A percentile compares a stretch with the other conserved stretches of the same genome.
Evolutionary conservation across 2,888 invertebrate species (phyloP).

Genomic region (Fissipunctia ypsillon): DNA sequence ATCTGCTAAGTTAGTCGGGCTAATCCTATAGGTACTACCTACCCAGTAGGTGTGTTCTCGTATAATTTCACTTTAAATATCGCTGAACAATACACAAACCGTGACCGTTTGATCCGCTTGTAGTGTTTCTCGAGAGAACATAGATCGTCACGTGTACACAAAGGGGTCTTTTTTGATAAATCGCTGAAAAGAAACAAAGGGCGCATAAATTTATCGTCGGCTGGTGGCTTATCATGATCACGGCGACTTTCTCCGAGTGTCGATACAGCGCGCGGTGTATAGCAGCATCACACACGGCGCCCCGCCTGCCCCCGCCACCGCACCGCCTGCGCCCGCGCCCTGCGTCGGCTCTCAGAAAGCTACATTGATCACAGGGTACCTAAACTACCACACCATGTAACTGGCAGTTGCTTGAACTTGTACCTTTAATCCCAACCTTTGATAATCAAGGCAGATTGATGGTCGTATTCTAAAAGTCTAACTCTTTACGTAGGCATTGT

Average conservation of each 20-base stretch:
- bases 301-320: constrained; percentile 47
- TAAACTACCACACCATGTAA: constrained; percentile 31
- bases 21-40: constrained; percentile 22
- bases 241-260: constrained; percentile 86
- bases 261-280: constrained; percentile 70
- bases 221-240: constrained; percentile 86
- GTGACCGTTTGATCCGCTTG: constrained; percentile 77
- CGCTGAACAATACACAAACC: constrained; percentile 56
- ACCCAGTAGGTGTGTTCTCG: constrained; percentile 21
- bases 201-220: constrained; percentile 87
- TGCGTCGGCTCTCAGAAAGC: constrained; percentile 62
- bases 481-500: not conserved
- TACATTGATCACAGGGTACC: constrained; percentile 58
- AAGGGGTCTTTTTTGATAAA: constrained; percentile 85
- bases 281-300: constrained; percentile 69
- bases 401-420: constrained; percentile 48
- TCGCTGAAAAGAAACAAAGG: constrained; percentile 89
- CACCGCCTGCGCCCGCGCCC: constrained; percentile 44
- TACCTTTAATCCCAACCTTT: constrained; percentile 50
- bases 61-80: constrained; percentile 46
- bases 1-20: constrained; percentile 38
- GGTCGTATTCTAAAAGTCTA: constrained; percentile 17
- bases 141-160: constrained; percentile 67
- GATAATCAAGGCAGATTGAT: constrained; percentile 44
- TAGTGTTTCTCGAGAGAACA: constrained; percentile 68